Base-by-base conservation (phyloP, 1,140 invertebrate genomes). In the Liolophura sinensis region DNA sequence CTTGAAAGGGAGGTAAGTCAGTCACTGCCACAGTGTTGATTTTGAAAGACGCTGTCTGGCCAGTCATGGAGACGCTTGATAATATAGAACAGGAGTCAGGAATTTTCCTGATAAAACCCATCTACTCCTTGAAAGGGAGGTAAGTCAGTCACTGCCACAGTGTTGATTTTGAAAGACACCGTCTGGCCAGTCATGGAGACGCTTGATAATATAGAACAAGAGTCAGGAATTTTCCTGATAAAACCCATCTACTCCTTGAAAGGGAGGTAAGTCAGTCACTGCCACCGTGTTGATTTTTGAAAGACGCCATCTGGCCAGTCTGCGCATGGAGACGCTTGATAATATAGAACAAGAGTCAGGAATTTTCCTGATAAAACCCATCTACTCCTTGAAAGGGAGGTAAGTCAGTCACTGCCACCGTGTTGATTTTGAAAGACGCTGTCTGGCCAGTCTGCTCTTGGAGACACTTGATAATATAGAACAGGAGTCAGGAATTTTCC, bases 41-140 rank as follows among this genome's bases (percentile, higher is more conserved):
- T n/a, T n/a, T n/a, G 76, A 80, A 27, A 57, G 82, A 48, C 31
- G 77, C 15, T 59, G 71, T 15, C 69, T 84, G 54, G 82, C 82
- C 7, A 77, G 73, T 84, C 60, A 83, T 78, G 74, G 76, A 78
- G 18, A 78, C 76, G 12, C 62, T 84, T 49, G 77, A 83, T 58
- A 67, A 67, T 22, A 78, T 84, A 52, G 82, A 84, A 67, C 70
- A 80, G 55, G 77, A 84, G 57, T 83, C 81, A 1, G 83, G 83
- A n/a, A 77, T 84, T 24, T 84, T 84, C 71, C 76, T 83, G 14
- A 81, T 84, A 65, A 83, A 84, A 70, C 83, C 83, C 4, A 79
- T 83, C 74, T 84, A 77, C 58, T 83, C 82, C 11, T 84, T 78
- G 65, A 73, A 75, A 49, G 77, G 80, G 31, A 76, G 76, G 82